Percentiles rank a stretch among this genome's conserved stretches.
These are phyloP conservation scores for Chrysogorgia sp. DNA, from an alignment of 92 coral and sea anemone genomes.

Conservation along the genomic window DNA sequence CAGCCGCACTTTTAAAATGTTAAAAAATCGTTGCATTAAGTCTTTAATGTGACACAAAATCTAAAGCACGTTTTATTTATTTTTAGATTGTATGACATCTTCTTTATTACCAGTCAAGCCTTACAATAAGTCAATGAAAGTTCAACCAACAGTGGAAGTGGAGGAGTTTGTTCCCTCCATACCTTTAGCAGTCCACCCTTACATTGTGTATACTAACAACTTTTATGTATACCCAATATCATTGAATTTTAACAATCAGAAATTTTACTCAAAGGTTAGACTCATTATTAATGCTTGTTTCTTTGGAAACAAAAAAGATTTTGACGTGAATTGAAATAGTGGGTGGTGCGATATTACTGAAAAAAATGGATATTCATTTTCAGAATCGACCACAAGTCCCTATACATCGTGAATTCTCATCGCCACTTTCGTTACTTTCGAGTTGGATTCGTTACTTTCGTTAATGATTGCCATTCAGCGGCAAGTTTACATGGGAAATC, in stretches of 20 bases:
- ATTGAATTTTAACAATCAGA: conserved; percentile 87
- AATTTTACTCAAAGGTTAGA: conserved; percentile 84
- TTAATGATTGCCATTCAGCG: too few species aligned
- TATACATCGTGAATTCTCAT: too few species aligned
- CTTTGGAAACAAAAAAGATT: background rate
- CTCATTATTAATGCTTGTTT: background rate
- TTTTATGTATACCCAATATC: conserved; percentile 85
- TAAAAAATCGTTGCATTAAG: background rate
- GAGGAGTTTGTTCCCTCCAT: conserved; percentile 85
- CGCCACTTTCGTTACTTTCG: too few species aligned
- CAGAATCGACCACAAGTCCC: too few species aligned
- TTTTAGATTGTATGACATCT: conserved; percentile 81
- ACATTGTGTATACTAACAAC: conserved; percentile 83
- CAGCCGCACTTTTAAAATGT: background rate
- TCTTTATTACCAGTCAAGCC: conserved; percentile 85
- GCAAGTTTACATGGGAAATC: too few species aligned
- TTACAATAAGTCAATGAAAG: conserved; percentile 50
- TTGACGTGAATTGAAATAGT: too few species aligned
- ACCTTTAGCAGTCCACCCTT: conserved; percentile 91
- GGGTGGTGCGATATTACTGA: too few species aligned
- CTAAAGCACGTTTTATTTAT: background rate
- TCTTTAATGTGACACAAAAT: background rate
- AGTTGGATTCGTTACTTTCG: too few species aligned
- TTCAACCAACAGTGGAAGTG: conserved; percentile 76
- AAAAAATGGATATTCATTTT: too few species aligned